Evolutionary conservation across 2,113 vertebrate species (phyloP).

Genomic region (Pionites leucogaster): DNA sequence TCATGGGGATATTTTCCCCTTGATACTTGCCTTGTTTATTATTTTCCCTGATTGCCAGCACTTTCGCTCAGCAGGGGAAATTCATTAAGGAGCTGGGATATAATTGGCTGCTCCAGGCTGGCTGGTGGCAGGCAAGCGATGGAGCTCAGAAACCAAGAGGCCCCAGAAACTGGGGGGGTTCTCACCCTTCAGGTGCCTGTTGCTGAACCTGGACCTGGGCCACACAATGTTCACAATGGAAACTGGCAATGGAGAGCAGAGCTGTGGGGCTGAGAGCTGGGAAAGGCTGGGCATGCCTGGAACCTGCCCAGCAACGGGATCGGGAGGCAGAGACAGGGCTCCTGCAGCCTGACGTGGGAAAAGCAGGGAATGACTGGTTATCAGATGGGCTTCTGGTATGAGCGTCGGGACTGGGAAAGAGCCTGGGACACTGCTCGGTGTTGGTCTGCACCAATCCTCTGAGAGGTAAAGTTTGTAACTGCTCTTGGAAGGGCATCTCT

Average conservation of each 20-base stretch:
- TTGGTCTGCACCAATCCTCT: not conserved
- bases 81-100: constrained; percentile 7
- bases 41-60: constrained; percentile 11
- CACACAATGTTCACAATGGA: not conserved
- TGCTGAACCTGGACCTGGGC: not conserved
- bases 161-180: not conserved
- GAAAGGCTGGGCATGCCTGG: not conserved
- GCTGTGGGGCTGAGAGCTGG: not conserved
- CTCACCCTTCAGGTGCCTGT: not conserved
- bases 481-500: not conserved
- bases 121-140: not conserved
- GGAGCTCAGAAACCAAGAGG: not conserved
- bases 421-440: not conserved
- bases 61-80: not conserved
- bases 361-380: not conserved
- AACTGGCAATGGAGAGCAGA: not conserved
- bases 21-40: not conserved
- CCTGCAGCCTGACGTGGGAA: not conserved
- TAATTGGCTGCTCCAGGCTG: not conserved
- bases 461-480: not conserved
- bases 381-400: not conserved
- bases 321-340: not conserved
- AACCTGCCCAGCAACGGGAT: not conserved
- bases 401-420: not conserved
- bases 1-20: constrained; percentile 38